Conservation (phyloP, 2,113 vertebrate species). For the Dendrocopos noguchii region DNA sequence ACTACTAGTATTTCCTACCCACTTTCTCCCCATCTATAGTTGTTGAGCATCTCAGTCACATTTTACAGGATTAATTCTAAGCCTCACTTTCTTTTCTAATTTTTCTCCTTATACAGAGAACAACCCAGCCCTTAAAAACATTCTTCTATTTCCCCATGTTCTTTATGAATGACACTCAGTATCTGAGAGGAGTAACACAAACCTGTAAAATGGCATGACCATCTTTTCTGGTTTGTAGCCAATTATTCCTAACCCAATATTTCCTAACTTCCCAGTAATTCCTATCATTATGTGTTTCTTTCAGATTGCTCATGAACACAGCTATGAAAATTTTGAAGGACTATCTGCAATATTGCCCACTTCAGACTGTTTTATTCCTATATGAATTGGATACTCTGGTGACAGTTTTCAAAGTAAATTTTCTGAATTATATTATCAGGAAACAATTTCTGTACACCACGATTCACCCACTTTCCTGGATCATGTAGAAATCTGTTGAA, state of each 20-base stretch:
- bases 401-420: background rate
- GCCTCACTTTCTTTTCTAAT: background rate
- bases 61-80: background rate
- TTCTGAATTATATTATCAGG: background rate
- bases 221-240: background rate
- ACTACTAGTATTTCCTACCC: background rate
- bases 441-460: background rate
- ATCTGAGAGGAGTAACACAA: background rate
- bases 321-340: background rate
- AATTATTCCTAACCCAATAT: background rate
- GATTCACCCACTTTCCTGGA: background rate
- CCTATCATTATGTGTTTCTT: background rate
- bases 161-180: background rate
- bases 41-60: accelerated
- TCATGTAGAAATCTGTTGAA: background rate
- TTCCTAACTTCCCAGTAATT: background rate
- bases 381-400: background rate
- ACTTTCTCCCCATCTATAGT: background rate
- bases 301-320: background rate
- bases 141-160: background rate
- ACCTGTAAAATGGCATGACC: background rate
- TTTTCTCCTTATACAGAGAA: background rate
- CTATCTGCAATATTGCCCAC: background rate
- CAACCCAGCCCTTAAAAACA: background rate
- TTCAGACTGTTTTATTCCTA: background rate